phyloP scores from a whole-genome alignment of 1,140 invertebrate genomes.

The Cotesia vestalis region DNA sequence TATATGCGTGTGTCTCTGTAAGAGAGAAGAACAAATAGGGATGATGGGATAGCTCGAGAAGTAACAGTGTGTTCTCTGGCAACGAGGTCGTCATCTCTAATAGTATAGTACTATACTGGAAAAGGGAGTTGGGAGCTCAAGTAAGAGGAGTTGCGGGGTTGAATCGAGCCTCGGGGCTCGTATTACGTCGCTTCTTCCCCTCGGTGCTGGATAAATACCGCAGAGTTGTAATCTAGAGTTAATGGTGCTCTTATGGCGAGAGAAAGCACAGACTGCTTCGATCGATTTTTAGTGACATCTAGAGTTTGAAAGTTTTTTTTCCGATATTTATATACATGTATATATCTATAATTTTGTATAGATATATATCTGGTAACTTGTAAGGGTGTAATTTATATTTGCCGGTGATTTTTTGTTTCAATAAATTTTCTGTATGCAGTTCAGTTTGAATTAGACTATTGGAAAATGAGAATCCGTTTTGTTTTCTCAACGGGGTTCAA shows the following conservation, averaged over 20 bases:
- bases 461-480: too few relatives aligned
- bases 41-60: conserved; percentile 41
- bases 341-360: too few relatives aligned
- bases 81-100: conserved; percentile 9
- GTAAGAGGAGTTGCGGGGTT: too few relatives aligned
- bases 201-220: conserved; percentile 53
- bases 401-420: too few relatives aligned
- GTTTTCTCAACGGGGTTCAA: too few relatives aligned
- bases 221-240: conserved; percentile 58
- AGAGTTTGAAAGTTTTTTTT: too few relatives aligned
- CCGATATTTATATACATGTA: too few relatives aligned
- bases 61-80: not conserved
- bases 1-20: not conserved
- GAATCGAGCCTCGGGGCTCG: conserved; percentile 30
- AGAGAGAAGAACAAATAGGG: conserved; percentile 49
- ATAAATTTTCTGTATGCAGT: too few relatives aligned
- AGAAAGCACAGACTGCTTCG: not conserved
- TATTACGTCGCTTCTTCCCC: conserved; percentile 52
- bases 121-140: conserved; percentile 19
- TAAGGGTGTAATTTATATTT: too few relatives aligned
- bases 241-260: conserved; percentile 48
- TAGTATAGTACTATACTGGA: conserved; percentile 5
- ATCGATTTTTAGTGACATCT: too few relatives aligned
- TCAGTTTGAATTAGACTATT: too few relatives aligned
- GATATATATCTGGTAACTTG: too few relatives aligned